These are phyloP conservation scores for Brachionichthys hirsutus DNA, from an alignment of 2,113 vertebrate species.

Conservation along the genomic window DNA sequence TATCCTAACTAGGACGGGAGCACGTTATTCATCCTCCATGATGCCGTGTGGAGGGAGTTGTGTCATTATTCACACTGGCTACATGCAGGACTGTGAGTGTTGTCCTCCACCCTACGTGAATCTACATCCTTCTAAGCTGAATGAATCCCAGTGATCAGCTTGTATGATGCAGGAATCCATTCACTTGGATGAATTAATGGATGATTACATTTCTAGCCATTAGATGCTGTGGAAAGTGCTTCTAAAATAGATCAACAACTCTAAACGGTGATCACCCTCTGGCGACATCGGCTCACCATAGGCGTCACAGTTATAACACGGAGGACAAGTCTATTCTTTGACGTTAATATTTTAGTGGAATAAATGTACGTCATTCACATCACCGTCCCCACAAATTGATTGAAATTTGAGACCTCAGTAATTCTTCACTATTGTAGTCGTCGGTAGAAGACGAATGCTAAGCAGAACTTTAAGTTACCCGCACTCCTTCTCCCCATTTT, in stretches of 20 bases:
- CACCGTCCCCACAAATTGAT: too few species aligned
- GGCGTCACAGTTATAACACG: too few species aligned
- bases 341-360: too few species aligned
- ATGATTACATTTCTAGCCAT: slow-evolving; percentile 11
- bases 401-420: neutral
- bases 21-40: slow-evolving; percentile 24
- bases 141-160: slow-evolving; percentile 8
- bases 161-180: slow-evolving; percentile 1
- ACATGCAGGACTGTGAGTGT: slow-evolving; percentile 16
- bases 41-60: neutral
- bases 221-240: slow-evolving; percentile 2
- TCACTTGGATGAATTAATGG: slow-evolving; percentile 24
- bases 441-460: too few species aligned
- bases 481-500: too few species aligned
- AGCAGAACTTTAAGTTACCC: too few species aligned
- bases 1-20: slow-evolving; percentile 18
- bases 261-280: neutral
- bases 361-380: too few species aligned
- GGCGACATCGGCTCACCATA: neutral
- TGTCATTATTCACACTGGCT: slow-evolving; percentile 25
- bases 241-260: slow-evolving; percentile 11
- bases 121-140: slow-evolving; percentile 10
- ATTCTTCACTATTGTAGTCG: neutral
- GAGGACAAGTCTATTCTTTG: too few species aligned
- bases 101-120: neutral